Conservation (phyloP, 1,140 invertebrate species). For the Telenomus remus region DNA sequence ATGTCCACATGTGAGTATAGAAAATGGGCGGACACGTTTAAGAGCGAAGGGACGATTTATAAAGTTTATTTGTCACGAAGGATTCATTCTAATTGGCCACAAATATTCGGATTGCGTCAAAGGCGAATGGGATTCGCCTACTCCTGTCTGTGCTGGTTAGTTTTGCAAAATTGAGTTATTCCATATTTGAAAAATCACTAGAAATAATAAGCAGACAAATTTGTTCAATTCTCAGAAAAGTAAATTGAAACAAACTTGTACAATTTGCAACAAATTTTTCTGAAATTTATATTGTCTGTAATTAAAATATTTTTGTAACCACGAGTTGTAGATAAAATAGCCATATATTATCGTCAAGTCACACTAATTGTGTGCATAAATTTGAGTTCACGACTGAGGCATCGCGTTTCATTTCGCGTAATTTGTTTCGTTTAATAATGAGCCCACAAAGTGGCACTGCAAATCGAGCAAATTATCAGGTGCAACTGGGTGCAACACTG, state of each 20-base stretch:
- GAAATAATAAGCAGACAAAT: too few relatives aligned
- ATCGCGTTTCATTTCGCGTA: background rate
- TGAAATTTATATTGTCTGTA: too few relatives aligned
- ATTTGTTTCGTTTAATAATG: background rate
- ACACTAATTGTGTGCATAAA: too few relatives aligned
- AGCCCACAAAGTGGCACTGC: background rate
- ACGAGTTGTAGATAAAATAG: too few relatives aligned
- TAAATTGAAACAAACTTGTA: too few relatives aligned
- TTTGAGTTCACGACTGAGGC: background rate
- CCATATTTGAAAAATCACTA: too few relatives aligned
- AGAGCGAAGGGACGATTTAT: conserved; percentile 72
- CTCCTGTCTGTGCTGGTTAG: conserved; percentile 81
- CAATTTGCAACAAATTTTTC: too few relatives aligned
- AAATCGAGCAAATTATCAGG: too few relatives aligned
- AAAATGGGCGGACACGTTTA: conserved; percentile 66
- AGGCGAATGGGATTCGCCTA: conserved; percentile 78
- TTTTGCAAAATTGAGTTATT: conserved; percentile 6
- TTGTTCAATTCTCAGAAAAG: too few relatives aligned
- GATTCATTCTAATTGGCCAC: conserved; percentile 79
- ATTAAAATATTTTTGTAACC: too few relatives aligned
- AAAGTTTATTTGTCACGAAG: conserved; percentile 76
- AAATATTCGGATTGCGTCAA: conserved; percentile 78
- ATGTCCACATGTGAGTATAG: conserved; percentile 62
- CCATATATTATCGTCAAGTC: too few relatives aligned
- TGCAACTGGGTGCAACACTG: too few relatives aligned